A percentile compares a stretch with the other conserved stretches of the same genome.
Evolutionary conservation across 2,797 vertebrate genomes (phyloP).

Genomic region (Anisognathus igniventris): DNA sequence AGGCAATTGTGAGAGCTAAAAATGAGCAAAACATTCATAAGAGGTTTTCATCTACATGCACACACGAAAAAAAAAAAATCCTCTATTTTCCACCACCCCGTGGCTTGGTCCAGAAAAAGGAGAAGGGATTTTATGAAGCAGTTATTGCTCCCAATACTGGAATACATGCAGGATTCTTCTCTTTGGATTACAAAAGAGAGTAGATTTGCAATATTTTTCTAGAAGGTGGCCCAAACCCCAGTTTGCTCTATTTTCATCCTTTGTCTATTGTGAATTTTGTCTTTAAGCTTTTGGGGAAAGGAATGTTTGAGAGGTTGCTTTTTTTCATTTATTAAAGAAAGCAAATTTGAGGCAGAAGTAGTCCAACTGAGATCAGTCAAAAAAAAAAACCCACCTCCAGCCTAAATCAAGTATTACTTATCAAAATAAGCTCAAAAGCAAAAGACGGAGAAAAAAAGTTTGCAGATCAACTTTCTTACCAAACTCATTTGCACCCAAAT

Average conservation of each 20-base stretch:
- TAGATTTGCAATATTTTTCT: not conserved
- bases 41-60: not conserved
- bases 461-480: slow-evolving; percentile 54
- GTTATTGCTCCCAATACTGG: not conserved
- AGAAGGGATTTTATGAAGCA: not conserved
- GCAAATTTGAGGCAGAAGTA: not conserved
- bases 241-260: not conserved
- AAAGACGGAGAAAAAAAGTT: not conserved
- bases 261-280: not conserved
- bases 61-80: not conserved
- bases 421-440: slow-evolving; percentile 3
- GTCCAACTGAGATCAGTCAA: not conserved
- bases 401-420: not conserved
- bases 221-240: not conserved
- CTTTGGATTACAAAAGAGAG: not conserved
- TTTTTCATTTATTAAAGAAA: not conserved
- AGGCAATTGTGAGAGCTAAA: slow-evolving; percentile 7
- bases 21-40: slow-evolving; percentile 21
- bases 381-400: slow-evolving; percentile 33
- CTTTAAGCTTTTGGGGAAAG: not conserved
- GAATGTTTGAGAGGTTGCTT: not conserved
- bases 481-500: slow-evolving; percentile 65
- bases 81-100: not conserved
- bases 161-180: not conserved
- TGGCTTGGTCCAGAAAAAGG: not conserved